Evolutionary conservation across 2,888 invertebrate genomes (phyloP), one percentile per base, ranked within the genome.

Genomic region (Agrochola macilenta): DNA sequence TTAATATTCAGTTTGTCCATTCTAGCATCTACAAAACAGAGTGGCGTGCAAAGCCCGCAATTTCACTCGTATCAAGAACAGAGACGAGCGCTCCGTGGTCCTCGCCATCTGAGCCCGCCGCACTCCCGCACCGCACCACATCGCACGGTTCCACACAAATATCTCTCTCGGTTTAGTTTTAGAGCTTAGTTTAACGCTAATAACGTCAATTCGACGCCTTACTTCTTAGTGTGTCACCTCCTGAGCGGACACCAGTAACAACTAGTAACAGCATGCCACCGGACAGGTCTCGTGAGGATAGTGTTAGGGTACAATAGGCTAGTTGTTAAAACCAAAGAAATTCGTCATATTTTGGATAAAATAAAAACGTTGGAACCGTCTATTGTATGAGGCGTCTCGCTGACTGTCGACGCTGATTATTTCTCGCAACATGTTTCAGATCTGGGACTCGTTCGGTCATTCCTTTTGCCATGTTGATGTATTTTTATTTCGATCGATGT

Each of bases 11-110:
- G 1, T 54, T 70, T 71, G 9, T 73, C 7, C 68, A 83, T 97
- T 97, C 39, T 97, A 99, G 99, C 98, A 98, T 89, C 96, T 98
- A 85, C 97, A 98, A 91, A 99, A 99, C 96, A 98, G 98, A 74
- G 99, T 99, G 30, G 98, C 98, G 80, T 98, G 98, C 95, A 99
- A 99, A 94, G 99, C 99, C 68, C 97, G 99, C 83, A 99, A 99
- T 61, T 98, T 99, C 84, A 98, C 98, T 2, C 97, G 99, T 88
- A 98, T 98, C 89, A 99, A 99, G 96, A 98, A 98, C 95, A 97
- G 99, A 78, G 99, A 99, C 96, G 99, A 99, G 94, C 97, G 99
- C 88, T 98, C 98, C 85, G 73, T 75, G 20, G 73, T 74, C n/a
- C 73, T 74, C 39, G 75, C 73, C 54, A 74, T 74, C 39, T 96